Percentiles rank a stretch among this genome's conserved stretches.
These are phyloP conservation scores for Drosophila mercatorum DNA, from an alignment of 2,888 invertebrate species.

Conservation along the genomic window DNA sequence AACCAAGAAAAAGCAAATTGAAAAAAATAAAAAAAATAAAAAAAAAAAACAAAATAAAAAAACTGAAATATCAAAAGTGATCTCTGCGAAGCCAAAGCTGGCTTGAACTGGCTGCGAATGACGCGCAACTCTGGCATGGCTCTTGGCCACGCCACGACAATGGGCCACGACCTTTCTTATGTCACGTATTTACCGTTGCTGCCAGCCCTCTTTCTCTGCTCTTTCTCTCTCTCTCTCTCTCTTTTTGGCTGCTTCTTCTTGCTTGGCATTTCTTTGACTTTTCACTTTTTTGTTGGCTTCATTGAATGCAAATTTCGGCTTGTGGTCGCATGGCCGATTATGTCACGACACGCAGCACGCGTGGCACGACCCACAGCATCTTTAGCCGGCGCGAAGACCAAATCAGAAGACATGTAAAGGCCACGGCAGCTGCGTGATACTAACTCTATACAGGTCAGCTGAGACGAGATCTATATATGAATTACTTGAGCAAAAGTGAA, in stretches of 20 bases:
- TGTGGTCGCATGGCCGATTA: conserved; percentile 49
- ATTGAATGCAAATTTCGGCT: conserved; percentile 50
- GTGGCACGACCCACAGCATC: conserved; percentile 22
- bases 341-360: conserved; percentile 49
- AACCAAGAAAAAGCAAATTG: conserved; percentile 26
- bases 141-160: conserved; percentile 49
- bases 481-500: conserved; percentile 19
- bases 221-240: not conserved
- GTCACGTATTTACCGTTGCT: conserved; percentile 51
- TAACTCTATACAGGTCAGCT: conserved; percentile 35
- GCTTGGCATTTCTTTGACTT: conserved; percentile 57
- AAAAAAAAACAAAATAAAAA: conserved; percentile 7
- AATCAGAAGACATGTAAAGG: conserved; percentile 43
- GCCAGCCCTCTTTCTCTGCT: not conserved
- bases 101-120: conserved; percentile 42
- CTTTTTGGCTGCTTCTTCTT: not conserved
- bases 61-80: conserved; percentile 14
- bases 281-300: conserved; percentile 54
- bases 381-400: conserved; percentile 15
- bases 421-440: conserved; percentile 50
- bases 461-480: not conserved
- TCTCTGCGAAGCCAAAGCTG: conserved; percentile 2
- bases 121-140: conserved; percentile 20
- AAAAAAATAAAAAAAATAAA: conserved; percentile 10
- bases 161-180: conserved; percentile 63